These are phyloP conservation scores for Pheosia tremula DNA, from an alignment of 2,888 invertebrate genomes.

Conservation along the genomic window DNA sequence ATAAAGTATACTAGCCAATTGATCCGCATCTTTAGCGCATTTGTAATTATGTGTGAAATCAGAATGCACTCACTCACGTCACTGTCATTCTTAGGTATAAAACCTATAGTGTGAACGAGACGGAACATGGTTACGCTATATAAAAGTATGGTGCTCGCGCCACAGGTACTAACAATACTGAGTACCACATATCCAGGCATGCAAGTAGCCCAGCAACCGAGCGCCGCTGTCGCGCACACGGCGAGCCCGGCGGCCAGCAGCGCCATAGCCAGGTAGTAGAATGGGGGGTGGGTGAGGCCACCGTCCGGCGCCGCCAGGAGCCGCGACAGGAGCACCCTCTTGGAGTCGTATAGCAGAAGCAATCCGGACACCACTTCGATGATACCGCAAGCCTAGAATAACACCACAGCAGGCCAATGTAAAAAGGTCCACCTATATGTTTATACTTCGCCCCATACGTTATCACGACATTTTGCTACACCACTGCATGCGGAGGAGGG, in stretches of 20 bases:
- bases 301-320: slow-evolving; percentile 86
- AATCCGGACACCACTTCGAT: slow-evolving; percentile 89
- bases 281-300: slow-evolving; percentile 88
- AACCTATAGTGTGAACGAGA: too few relatives aligned
- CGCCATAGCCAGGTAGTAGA: slow-evolving; percentile 90
- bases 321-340: slow-evolving; percentile 88
- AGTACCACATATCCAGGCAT: slow-evolving; percentile 89
- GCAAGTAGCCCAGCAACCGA: slow-evolving; percentile 93
- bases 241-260: slow-evolving; percentile 88
- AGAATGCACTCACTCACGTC: too few relatives aligned
- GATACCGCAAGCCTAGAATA: slow-evolving; percentile 88
- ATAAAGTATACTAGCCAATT: too few relatives aligned
- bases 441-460: too few relatives aligned
- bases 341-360: slow-evolving; percentile 88
- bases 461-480: too few relatives aligned
- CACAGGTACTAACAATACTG: slow-evolving; percentile 84
- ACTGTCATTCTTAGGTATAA: too few relatives aligned
- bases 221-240: slow-evolving; percentile 87
- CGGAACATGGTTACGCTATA: neutral
- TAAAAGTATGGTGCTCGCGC: neutral
- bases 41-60: too few relatives aligned
- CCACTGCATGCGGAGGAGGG: too few relatives aligned
- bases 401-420: neutral
- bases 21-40: too few relatives aligned
- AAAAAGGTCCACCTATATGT: too few relatives aligned